Percentiles rank a stretch among this genome's conserved stretches.
Evolutionary conservation across 2,888 invertebrate genomes (phyloP).

Genomic region (Idaea dimidiata): DNA sequence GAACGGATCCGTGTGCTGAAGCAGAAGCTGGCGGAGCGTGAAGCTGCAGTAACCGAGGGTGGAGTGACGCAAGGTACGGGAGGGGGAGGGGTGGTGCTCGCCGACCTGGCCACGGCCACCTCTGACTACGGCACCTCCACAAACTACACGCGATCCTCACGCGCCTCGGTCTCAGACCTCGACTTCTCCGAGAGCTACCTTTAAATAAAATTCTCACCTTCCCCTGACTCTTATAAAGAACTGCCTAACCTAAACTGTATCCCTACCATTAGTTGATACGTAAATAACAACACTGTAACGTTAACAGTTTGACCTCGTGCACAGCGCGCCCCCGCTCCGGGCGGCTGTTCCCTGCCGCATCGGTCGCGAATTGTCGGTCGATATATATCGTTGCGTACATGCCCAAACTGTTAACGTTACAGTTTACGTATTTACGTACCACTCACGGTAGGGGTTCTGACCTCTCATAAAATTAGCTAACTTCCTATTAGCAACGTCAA

Average conservation of each 20-base stretch:
- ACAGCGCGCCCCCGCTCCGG: no score
- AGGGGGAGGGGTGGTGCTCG: slow-evolving; percentile 85
- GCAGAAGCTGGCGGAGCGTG: slow-evolving; percentile 89
- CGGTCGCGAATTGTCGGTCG: no score
- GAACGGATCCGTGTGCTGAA: slow-evolving; percentile 92
- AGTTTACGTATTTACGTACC: no score
- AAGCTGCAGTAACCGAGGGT: slow-evolving; percentile 81
- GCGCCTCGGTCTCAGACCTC: slow-evolving; percentile 92
- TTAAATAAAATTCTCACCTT: slow-evolving; percentile 51
- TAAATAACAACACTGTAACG: no score
- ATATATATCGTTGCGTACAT: no score
- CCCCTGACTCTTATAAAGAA: slow-evolving; percentile 2
- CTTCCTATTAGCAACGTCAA: no score
- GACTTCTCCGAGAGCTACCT: slow-evolving; percentile 95
- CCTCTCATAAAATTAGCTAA: no score
- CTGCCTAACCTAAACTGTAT: not conserved
- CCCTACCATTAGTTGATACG: no score
- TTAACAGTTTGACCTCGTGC: no score
- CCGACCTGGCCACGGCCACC: slow-evolving; percentile 89
- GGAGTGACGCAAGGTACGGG: slow-evolving; percentile 88
- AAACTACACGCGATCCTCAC: slow-evolving; percentile 89
- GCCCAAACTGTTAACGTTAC: no score
- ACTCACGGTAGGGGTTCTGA: no score
- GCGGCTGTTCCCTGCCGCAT: no score
- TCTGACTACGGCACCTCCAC: slow-evolving; percentile 90